These are phyloP conservation scores for Morinoia aosen DNA, from an alignment of 2,888 invertebrate genomes.

Conservation along the genomic window DNA sequence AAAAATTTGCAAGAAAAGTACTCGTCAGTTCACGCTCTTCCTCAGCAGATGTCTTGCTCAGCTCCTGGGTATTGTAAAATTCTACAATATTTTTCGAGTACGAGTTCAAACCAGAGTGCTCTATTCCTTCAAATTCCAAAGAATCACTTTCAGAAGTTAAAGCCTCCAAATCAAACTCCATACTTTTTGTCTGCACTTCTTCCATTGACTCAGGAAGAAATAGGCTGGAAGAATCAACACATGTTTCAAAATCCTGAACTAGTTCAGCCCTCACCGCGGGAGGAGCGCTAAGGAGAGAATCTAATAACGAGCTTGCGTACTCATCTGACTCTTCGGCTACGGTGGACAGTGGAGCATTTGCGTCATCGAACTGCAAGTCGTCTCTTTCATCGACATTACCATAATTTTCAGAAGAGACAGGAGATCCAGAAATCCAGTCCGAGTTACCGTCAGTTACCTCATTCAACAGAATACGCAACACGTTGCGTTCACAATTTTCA, in stretches of 20 bases:
- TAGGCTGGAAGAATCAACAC: background rate
- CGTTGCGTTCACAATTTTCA: background rate
- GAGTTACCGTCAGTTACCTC: background rate
- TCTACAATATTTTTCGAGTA: background rate
- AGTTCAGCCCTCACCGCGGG: background rate
- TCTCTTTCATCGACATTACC: background rate
- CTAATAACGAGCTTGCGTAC: background rate
- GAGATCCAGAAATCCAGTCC: background rate
- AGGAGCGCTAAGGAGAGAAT: background rate
- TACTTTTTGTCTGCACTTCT: conserved; percentile 20
- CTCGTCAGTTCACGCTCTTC: background rate
- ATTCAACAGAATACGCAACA: background rate
- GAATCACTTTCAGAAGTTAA: conserved; percentile 33
- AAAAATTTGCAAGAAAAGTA: background rate
- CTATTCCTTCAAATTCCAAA: background rate
- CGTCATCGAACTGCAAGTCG: background rate
- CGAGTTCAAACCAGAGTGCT: background rate
- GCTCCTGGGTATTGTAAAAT: background rate
- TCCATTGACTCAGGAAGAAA: background rate
- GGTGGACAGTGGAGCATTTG: conserved; percentile 29
- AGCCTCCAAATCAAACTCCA: conserved; percentile 5
- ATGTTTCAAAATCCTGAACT: background rate
- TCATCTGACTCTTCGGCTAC: conserved; percentile 17
- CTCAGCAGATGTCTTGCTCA: background rate
- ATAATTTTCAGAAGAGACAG: background rate